phyloP scores from a whole-genome alignment of 2,113 vertebrate genomes.

The Pseudonaja textilis region DNA sequence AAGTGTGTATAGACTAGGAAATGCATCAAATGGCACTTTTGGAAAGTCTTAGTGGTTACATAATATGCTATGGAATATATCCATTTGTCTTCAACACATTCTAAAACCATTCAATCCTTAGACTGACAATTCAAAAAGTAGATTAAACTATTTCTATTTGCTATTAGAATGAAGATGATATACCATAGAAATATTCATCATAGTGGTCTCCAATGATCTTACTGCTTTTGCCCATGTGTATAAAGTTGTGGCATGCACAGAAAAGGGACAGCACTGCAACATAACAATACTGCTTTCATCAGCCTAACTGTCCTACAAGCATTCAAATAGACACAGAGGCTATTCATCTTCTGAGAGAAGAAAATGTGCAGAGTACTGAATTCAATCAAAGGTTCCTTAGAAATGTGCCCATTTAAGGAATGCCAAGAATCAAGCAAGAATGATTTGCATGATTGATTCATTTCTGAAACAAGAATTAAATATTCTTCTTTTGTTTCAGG shows the following conservation, averaged over 20 bases:
- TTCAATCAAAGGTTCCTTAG: conserved; percentile 51
- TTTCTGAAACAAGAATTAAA: conserved; percentile 46
- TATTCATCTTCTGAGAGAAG: conserved; percentile 15
- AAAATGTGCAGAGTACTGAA: conserved; percentile 35
- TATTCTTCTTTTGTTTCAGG: conserved; percentile 53
- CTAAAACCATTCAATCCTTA: conserved; percentile 31
- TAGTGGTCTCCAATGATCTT: neutral
- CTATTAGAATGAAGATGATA: conserved; percentile 27
- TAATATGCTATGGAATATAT: neutral
- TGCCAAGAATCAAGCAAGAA: conserved; percentile 49
- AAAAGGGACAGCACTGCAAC: neutral
- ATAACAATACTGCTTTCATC: neutral
- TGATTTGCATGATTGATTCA: conserved; percentile 54
- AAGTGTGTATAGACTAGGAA: neutral
- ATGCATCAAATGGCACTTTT: neutral
- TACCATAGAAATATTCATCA: neutral
- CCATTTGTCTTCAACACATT: conserved; percentile 29
- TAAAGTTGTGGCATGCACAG: neutral
- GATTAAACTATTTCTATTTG: conserved; percentile 32
- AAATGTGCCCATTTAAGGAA: conserved; percentile 46
- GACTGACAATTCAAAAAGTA: conserved; percentile 33
- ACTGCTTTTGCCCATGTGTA: neutral
- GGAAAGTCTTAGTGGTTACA: neutral
- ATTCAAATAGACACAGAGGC: neutral
- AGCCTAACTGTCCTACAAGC: neutral